Percentiles rank a stretch among this genome's conserved stretches.
These are phyloP conservation scores for Hypotaenidia philippensis DNA, from an alignment of 2,797 vertebrate genomes.

Conservation along the genomic window DNA sequence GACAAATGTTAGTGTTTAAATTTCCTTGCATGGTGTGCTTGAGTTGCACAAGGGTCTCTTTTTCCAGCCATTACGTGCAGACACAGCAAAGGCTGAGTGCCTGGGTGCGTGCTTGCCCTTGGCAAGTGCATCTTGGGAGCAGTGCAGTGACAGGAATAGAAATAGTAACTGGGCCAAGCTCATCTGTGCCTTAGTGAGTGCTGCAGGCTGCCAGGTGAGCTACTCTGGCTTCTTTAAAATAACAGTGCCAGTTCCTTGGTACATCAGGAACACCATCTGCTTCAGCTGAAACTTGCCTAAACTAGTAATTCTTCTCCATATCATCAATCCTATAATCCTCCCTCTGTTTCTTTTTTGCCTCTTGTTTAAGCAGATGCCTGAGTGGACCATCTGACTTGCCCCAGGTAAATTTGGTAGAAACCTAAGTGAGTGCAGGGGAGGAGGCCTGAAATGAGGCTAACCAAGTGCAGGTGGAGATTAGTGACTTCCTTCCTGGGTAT, in stretches of 20 bases:
- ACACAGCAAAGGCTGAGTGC: background rate
- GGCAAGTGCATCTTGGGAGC: background rate
- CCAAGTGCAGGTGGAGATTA: background rate
- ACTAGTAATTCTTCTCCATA: background rate
- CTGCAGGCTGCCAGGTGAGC: background rate
- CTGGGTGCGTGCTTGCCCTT: background rate
- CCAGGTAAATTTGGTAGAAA: background rate
- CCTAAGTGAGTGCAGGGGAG: fast-evolving
- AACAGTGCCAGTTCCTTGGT: background rate
- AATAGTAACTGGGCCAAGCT: background rate
- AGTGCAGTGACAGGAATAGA: background rate
- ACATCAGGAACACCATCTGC: background rate
- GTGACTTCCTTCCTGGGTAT: background rate
- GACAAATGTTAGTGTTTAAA: background rate
- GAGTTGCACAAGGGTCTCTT: background rate
- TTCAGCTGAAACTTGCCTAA: background rate
- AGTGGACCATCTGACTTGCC: background rate
- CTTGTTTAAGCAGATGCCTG: background rate
- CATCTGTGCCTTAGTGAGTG: background rate
- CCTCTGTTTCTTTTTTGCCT: background rate
- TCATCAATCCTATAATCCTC: background rate
- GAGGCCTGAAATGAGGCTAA: background rate
- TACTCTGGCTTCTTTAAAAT: background rate
- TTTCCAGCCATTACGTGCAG: background rate
- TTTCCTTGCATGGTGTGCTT: background rate